Base-by-base conservation (phyloP, 2,113 vertebrate species). In the Jacana jacana region DNA sequence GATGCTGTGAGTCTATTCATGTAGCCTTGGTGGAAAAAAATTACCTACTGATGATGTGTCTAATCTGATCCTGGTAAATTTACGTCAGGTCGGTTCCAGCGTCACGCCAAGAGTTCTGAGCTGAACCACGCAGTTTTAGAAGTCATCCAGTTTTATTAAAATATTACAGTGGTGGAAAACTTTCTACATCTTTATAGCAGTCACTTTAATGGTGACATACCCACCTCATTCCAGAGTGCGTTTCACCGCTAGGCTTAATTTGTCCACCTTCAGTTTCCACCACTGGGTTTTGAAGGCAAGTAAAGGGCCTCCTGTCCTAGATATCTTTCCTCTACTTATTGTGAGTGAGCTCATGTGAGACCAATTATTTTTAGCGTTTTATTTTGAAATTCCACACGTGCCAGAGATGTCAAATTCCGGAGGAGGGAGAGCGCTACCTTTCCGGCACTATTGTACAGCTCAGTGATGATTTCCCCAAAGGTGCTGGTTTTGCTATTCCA, bases 281-380 rank as follows among this genome's bases (percentile, higher is more conserved):
- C n/a, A 7, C 19, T 48, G 51, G 24, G 4, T 82, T 93, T 90
- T 75, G 81, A 82, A 86, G 42, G 42, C 24, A 63, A 57, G 51
- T 72, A 22, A 79, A 87, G 46, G 33, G 10, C 37, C 19, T 78
- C 73, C 31, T 91, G 61, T 82, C 40, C 39, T 42, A 13, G 39
- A 24, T 91, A 10, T 44, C 61, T 57, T 69, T 88, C 39, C 15
- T 60, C 30, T 82, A 6, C 49, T 77, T 80, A 55, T 4, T 83
- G 10, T 76, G 54, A 70, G 57, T 39, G 39, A 60, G 75, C 54
- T 85, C 54, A 42, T 46, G 44, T 88, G 83, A 91, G 80, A 92
- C 76, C 63, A 91, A 65, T 95, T 95, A 92, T 93, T 95, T 80
- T 88, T 52, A 68, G 44, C 55, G 35, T 86, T 93, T 63, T 71